Conservation (phyloP, 92 coral and sea anemone species). For the Umimayanthus chanpuru region DNA sequence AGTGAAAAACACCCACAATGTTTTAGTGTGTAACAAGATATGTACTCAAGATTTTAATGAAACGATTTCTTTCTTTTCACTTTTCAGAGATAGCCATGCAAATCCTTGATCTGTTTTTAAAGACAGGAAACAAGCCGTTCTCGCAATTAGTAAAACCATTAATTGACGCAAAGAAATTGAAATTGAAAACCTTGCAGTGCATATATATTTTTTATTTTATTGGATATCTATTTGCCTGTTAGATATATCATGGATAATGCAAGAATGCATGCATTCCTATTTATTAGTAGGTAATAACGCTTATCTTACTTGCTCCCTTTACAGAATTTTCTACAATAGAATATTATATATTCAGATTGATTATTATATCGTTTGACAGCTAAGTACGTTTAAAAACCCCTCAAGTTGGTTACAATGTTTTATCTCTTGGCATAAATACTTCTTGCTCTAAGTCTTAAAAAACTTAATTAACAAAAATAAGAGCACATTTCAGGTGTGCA, state of each 20-base stretch:
- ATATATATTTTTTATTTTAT: too few species aligned
- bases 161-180: neutral
- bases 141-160: neutral
- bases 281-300: neutral
- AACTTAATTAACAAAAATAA: too few species aligned
- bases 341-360: neutral
- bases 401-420: neutral
- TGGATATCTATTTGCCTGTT: too few species aligned
- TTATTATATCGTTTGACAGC: neutral
- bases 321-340: neutral
- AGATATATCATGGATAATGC: neutral
- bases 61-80: neutral
- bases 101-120: neutral
- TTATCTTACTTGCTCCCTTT: neutral
- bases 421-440: neutral
- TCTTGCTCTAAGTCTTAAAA: too few species aligned
- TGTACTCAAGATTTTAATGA: neutral
- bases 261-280: too few species aligned
- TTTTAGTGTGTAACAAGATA: conserved; percentile 8
- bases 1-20: neutral
- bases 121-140: neutral
- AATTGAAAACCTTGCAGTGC: neutral
- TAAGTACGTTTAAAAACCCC: neutral
- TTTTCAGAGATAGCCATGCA: neutral
- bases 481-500: neutral